phyloP scores from a whole-genome alignment of 2,113 vertebrate species.

The western clawed frog (Xenopus tropicalis) region DNA sequence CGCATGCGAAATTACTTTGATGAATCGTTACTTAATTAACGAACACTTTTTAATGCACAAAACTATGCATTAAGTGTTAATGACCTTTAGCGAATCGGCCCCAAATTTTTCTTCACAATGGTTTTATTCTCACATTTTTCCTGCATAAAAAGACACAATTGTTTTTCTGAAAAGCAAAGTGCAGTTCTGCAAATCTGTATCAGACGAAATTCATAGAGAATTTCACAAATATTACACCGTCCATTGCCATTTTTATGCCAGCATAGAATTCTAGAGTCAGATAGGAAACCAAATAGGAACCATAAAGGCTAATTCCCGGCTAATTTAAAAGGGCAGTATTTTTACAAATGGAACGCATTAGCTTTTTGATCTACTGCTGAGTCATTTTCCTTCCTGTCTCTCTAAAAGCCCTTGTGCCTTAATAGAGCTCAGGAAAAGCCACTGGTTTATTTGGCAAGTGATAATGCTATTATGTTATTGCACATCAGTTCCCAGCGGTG shows the following conservation, averaged over 20 bases:
- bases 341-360: conserved; percentile 25
- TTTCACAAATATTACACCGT: too few species aligned
- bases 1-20: too few species aligned
- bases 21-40: too few species aligned
- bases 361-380: conserved; percentile 45
- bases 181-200: background rate
- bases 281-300: background rate
- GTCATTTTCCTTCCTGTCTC: conserved; percentile 53
- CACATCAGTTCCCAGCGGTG: conserved; percentile 56
- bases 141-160: too few species aligned
- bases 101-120: too few species aligned
- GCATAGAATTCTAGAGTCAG: background rate
- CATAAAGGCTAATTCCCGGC: background rate
- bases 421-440: conserved; percentile 60
- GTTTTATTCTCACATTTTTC: too few species aligned
- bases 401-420: conserved; percentile 52
- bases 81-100: too few species aligned
- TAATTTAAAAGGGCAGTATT: conserved; percentile 10
- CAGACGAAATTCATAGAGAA: too few species aligned
- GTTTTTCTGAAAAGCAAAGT: too few species aligned
- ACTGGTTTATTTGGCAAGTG: conserved; percentile 62
- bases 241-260: background rate
- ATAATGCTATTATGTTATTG: conserved; percentile 58
- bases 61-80: too few species aligned
- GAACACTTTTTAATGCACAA: too few species aligned